Percentiles rank a stretch among this genome's conserved stretches.
phyloP scores from a whole-genome alignment of 2,888 invertebrate genomes.

The Acholoe squamosa region DNA sequence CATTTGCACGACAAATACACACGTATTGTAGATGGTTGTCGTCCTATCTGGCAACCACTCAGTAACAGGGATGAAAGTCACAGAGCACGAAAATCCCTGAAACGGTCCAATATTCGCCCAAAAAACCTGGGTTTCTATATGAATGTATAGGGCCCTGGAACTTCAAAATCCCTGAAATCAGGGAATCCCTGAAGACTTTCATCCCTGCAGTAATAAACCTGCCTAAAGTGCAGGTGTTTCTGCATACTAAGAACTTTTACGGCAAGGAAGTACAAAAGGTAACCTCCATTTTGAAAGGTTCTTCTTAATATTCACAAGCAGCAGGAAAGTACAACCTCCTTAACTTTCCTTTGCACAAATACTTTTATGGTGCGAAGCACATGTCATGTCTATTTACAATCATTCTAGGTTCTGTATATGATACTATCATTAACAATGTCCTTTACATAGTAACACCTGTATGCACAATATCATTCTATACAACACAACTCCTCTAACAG shows the following conservation, averaged over 20 bases:
- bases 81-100: too few species aligned
- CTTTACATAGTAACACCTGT: neutral
- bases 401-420: slow-evolving; percentile 39
- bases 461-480: neutral
- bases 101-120: too few species aligned
- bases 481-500: neutral
- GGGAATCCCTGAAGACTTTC: too few species aligned
- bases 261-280: neutral
- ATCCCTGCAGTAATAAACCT: too few species aligned
- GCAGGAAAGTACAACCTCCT: neutral
- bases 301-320: neutral
- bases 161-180: too few species aligned
- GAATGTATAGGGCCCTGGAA: too few species aligned
- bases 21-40: neutral
- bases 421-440: slow-evolving; percentile 25
- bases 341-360: neutral
- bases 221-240: neutral
- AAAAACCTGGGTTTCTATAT: too few species aligned
- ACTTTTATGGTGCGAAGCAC: neutral
- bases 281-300: slow-evolving; percentile 15
- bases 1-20: neutral
- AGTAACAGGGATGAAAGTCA: too few species aligned
- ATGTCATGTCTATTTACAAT: neutral
- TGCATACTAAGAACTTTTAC: neutral
- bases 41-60: neutral